phyloP scores from a whole-genome alignment of 2,797 vertebrate genomes.

The Distichodus sexfasciatus region DNA sequence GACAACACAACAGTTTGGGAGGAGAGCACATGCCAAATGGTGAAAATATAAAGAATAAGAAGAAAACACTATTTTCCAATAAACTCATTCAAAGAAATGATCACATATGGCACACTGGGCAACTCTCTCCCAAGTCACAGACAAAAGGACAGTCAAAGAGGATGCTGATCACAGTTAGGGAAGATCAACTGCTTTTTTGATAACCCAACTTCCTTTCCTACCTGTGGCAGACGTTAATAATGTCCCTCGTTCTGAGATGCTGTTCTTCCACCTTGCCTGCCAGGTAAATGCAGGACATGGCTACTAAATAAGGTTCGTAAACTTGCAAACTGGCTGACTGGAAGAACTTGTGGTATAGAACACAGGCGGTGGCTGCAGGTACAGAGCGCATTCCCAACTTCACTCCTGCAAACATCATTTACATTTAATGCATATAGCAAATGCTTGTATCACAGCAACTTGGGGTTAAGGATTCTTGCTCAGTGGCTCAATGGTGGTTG shows the following conservation, averaged over 20 bases:
- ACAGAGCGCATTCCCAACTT: slow-evolving; percentile 87
- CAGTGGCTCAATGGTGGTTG: no score
- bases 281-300: slow-evolving; percentile 86
- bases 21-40: no score
- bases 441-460: neutral
- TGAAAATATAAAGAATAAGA: no score
- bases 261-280: slow-evolving; percentile 90
- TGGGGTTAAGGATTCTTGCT: neutral
- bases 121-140: no score
- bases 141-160: no score
- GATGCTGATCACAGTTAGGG: no score
- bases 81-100: no score
- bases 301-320: slow-evolving; percentile 85
- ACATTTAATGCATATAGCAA: neutral
- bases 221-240: slow-evolving; percentile 85
- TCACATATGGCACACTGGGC: no score
- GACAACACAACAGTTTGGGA: no score
- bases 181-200: no score
- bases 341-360: slow-evolving; percentile 86
- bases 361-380: slow-evolving; percentile 82
- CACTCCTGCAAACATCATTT: slow-evolving; percentile 64
- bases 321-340: slow-evolving; percentile 62
- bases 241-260: slow-evolving; percentile 82
- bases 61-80: no score
- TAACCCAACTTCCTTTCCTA: slow-evolving; percentile 34